Conservation (phyloP, 2,797 vertebrate genomes). For the Darevskia mixta region DNA sequence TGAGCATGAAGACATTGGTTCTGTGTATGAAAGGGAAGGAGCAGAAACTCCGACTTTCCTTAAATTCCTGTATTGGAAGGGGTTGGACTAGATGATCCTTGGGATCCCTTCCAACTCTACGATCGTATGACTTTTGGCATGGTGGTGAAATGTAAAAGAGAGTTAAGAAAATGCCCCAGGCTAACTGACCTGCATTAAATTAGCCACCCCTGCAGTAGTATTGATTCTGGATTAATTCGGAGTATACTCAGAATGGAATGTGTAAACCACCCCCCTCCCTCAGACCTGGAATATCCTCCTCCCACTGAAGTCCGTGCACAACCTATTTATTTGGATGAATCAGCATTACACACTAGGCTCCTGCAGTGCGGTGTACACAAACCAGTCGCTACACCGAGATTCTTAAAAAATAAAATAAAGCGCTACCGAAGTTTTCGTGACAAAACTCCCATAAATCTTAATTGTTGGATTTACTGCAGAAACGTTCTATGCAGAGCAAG, state of each 20-base stretch:
- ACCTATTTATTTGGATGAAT: neutral
- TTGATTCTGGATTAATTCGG: neutral
- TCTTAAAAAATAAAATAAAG: too few relatives aligned
- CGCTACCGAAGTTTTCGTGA: too few relatives aligned
- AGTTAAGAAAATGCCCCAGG: neutral
- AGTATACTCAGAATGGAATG: neutral
- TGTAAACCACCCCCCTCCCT: neutral
- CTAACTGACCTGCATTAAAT: neutral
- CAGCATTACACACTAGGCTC: too few relatives aligned
- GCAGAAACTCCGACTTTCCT: neutral
- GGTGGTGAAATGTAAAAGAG: too few relatives aligned
- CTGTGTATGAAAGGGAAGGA: too few relatives aligned
- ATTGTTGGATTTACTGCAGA: neutral
- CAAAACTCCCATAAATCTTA: neutral
- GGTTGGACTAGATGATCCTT: too few relatives aligned
- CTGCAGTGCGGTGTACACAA: neutral
- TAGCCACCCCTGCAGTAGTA: too few relatives aligned
- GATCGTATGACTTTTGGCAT: neutral
- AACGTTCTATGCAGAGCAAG: too few relatives aligned
- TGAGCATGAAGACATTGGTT: too few relatives aligned
- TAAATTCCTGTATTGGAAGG: too few relatives aligned
- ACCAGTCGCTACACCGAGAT: neutral
- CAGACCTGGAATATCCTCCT: neutral
- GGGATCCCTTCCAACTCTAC: too few relatives aligned
- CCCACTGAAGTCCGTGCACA: neutral